Base-by-base conservation (phyloP, 2,797 vertebrate genomes). In the Denticeps clupeoides region DNA sequence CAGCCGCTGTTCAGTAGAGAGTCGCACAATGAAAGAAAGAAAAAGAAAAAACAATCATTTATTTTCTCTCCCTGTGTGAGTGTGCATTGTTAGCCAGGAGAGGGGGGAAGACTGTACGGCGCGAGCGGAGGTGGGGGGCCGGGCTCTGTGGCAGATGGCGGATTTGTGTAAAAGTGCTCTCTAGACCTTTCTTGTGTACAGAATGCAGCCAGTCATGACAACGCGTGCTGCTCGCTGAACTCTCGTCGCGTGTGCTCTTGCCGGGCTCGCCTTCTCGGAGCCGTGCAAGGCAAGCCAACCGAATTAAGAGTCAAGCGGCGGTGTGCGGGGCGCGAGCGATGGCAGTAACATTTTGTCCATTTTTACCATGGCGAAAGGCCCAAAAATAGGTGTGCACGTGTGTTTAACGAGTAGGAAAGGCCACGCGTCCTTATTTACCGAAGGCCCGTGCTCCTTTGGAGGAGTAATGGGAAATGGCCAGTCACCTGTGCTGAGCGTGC, bases 1-100 rank as follows among this genome's bases (percentile, higher is more conserved):
- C 71, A 70, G 68, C 72, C 78, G 74, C 69, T 64, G 60, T 21
- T 11, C 33, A 68, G 56, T 42, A 41, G 53, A 69, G 51, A 54
- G 62, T 66, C 56, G 47, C 55, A 56, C 56, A 45, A 56, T 49
- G 27, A 18, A 33, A 29, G 23, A 10, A 48, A 19, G 8, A 37
- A 37, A 37, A 37, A 37, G 19, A 33, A 43, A 53, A 60, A 47
- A 37, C 2, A 31, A 27, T 51, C 33, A 38, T 35, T 47, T 24
- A 48, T 47, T 37, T 47, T 52, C 28, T 37, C 21, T 58, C 53
- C 62, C 49, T 66, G 33, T 58, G 48, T 62, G 53, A 13, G 23
- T 55, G 32, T 49, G 48, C 25, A 12, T 44, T 5, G 50, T 49
- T 5, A 47, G 41, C 24, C 42, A 63, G 31, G 21, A 21, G 22